Base-by-base conservation (phyloP, 2,113 vertebrate genomes). In the Reinhardtius hippoglossoides region DNA sequence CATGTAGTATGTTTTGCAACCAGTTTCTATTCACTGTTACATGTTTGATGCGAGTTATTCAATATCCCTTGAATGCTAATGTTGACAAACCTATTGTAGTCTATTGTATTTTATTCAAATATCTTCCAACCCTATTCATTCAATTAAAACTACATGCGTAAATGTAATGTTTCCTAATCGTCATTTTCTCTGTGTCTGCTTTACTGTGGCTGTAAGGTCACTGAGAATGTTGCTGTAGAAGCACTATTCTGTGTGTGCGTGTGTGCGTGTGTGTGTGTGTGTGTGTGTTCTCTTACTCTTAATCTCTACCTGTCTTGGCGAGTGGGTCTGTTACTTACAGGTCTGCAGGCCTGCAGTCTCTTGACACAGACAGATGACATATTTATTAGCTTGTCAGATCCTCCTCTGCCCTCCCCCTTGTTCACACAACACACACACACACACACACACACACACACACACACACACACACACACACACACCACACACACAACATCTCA, bases 311-410 rank as follows among this genome's bases (percentile, higher is more conserved):
- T 91, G 91, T 90, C 92, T 91, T 87, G 83, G 91, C 12, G 87
- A 91, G 93, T 91, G 92, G 87, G 88, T 93, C 88, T 93, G 84
- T 89, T 93, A 94, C 92, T 94, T 93, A 94, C 96, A 96, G 95
- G 94, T 96, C 95, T 93, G 92, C 96, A 96, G 95, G 95, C 96
- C 95, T 93, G 92, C 94, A 91, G 92, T 94, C 88, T 87, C 91
- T 71, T 95, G 96, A 97, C 96, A 96, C 93, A 95, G 96, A 97
- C 94, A 93, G 95, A 96, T 96, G 96, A 96, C 95, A 96, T 97
- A 96, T 97, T 97, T 98, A 98, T 98, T 96, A 97, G 94, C 94
- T 96, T 96, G 96, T 97, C 96, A 96, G 95, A 92, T 86, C 90
- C 89, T 93, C 92, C 93, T 81, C 27, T 76, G 58, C 78, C 85